Base-by-base conservation (phyloP, 92 coral and sea anemone genomes). In the Actinostola sp. region DNA sequence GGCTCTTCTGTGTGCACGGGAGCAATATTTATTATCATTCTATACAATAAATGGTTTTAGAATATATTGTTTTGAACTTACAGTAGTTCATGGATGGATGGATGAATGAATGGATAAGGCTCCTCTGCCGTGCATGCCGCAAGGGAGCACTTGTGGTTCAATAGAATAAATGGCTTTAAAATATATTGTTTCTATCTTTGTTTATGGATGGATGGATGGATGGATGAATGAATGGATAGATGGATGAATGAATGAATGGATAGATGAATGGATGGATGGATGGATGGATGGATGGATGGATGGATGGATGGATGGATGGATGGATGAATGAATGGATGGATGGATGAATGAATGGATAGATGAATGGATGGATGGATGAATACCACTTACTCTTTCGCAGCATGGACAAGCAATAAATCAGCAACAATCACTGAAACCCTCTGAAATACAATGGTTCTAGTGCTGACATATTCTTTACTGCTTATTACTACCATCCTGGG, bases 401-500 rank as follows among this genome's bases (percentile, higher is more conserved):
- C 96, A 88, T 91, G 83, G 27, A 86, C 88, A 55, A 95, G 69
- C 54, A 95, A 21, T 36, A 95, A 44, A 62, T 95, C 99, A 11
- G 99, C 85, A 23, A 85, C 55, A 42, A 95, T 79, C 15, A 95
- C 99, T 68, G 97, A 91, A 17, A 92, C 76, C 66, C 97, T 75
- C 43, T 95, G 99, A 84, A 95, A 95, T 61, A 95, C 72, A 14
- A 95, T 72, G 21, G 99, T 91, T 60, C 81, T 43, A 20, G 71
- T 45, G 62, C 95, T 91, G 20, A 78, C 81, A 83, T 95, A 95
- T 56, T 70, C 77, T 26, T 72, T 76, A 66, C 85, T 95, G 42
- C 88, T 84, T 60, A 95, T 78, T n/a, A 80, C 62, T 9, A 92
- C 94, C 95, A 95, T 95, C 53, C 64, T 52, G 10, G 99, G 95